Percentiles rank a stretch among this genome's conserved stretches.
Conservation (phyloP, 2,888 invertebrate genomes). For the Limenitis camilla region DNA sequence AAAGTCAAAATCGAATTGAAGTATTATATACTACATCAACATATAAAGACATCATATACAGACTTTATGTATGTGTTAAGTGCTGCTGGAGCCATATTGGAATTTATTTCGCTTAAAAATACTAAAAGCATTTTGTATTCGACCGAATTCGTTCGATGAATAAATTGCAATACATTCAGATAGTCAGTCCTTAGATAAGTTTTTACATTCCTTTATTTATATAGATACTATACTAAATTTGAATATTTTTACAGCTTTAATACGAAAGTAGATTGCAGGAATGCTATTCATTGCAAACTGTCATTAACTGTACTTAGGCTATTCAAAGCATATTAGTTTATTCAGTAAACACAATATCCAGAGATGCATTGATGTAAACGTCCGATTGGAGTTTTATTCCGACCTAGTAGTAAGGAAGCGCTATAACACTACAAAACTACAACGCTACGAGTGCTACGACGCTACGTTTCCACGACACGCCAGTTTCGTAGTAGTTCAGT, state of each 20-base stretch:
- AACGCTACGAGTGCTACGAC: not conserved
- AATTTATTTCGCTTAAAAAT: constrained; percentile 25
- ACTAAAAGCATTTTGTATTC: constrained; percentile 19
- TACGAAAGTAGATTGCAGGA: constrained; percentile 13
- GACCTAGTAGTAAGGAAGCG: not conserved
- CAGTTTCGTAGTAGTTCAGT: too few species aligned
- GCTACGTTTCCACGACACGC: not conserved
- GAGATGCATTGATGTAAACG: not conserved
- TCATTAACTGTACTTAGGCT: too few species aligned
- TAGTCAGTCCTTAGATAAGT: not conserved
- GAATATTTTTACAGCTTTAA: not conserved
- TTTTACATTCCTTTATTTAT: too few species aligned
- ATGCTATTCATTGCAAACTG: not conserved
- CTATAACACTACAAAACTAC: not conserved
- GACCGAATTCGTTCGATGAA: constrained; percentile 19
- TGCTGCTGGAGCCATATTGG: constrained; percentile 18
- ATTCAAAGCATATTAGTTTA: not conserved
- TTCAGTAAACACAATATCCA: not conserved
- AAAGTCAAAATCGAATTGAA: not conserved
- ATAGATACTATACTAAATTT: too few species aligned
- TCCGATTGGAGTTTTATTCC: not conserved
- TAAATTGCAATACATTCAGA: constrained; percentile 17
- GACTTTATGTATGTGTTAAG: constrained; percentile 14
- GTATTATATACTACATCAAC: constrained; percentile 7
- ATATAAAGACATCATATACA: constrained; percentile 5